Percentiles rank a stretch among this genome's conserved stretches.
phyloP scores from a whole-genome alignment of 2,797 vertebrate genomes.

The Chaetodon trifasciatus region DNA sequence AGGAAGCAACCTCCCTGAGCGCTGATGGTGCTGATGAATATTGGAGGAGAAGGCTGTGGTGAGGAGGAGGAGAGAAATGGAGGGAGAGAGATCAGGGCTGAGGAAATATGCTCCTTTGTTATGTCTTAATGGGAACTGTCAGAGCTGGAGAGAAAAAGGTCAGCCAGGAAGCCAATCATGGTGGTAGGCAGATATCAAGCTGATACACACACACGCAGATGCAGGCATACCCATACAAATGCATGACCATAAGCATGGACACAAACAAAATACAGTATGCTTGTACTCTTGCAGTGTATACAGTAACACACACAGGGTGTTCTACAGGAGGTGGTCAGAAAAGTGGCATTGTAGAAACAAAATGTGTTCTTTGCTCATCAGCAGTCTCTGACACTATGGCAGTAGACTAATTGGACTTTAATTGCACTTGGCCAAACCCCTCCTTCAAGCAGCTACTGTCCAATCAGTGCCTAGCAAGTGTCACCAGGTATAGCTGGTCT shows the following conservation, averaged over 20 bases:
- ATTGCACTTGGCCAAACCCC: neutral
- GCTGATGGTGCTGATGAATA: slow-evolving; percentile 67
- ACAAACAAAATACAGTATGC: neutral
- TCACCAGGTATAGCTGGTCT: neutral
- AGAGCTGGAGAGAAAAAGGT: slow-evolving; percentile 71
- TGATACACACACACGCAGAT: slow-evolving; percentile 23
- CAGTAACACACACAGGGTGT: neutral
- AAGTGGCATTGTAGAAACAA: no score
- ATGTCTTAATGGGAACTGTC: slow-evolving; percentile 72
- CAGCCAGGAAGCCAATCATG: slow-evolving; percentile 44
- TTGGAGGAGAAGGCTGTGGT: slow-evolving; percentile 62
- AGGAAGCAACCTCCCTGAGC: slow-evolving; percentile 48
- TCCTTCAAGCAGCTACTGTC: neutral
- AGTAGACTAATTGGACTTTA: neutral
- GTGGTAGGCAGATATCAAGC: slow-evolving; percentile 36
- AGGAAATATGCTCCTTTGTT: slow-evolving; percentile 72
- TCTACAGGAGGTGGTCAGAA: neutral
- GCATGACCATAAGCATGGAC: neutral
- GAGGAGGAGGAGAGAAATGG: slow-evolving; percentile 35
- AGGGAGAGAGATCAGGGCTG: slow-evolving; percentile 45
- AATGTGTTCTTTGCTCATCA: neutral
- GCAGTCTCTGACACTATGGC: neutral
- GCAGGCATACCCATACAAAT: neutral
- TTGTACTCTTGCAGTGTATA: neutral
- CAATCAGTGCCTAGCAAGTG: neutral